Conservation (phyloP, 2,797 vertebrate genomes). For the Spinus olivaceus region DNA sequence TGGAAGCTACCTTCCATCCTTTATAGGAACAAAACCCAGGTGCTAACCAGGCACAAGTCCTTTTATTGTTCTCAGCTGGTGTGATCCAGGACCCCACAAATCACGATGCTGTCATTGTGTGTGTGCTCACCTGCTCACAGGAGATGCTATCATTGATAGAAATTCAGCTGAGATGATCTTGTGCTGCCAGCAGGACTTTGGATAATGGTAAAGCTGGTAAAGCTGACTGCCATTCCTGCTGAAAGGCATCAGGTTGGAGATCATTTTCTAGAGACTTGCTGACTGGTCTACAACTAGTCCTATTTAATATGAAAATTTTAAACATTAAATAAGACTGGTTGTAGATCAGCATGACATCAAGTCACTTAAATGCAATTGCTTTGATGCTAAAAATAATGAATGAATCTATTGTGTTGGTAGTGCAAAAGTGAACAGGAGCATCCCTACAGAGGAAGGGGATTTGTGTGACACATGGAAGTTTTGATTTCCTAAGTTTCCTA, state of each 20-base stretch:
- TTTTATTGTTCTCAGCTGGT: not conserved
- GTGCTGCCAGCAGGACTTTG: not conserved
- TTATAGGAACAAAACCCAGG: not conserved
- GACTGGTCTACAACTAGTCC: not conserved
- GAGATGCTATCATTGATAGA: not conserved
- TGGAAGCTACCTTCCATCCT: not conserved
- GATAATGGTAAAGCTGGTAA: not conserved
- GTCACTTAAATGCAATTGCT: not conserved
- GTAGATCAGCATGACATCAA: not conserved
- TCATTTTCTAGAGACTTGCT: not conserved
- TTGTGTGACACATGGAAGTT: rapidly evolving
- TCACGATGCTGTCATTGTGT: not conserved
- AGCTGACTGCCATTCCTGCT: not conserved
- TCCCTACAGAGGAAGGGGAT: not conserved
- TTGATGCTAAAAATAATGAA: not conserved
- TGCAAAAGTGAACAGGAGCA: not conserved
- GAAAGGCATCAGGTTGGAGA: not conserved
- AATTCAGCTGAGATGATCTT: not conserved
- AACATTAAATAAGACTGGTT: not conserved
- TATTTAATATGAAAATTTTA: not conserved
- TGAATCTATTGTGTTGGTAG: not conserved
- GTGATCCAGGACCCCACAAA: not conserved
- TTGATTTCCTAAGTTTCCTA: not conserved
- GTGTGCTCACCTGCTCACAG: not conserved
- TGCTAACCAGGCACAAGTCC: not conserved